Conservation (phyloP, 2,113 vertebrate genomes). For the Pogona vitticeps region DNA sequence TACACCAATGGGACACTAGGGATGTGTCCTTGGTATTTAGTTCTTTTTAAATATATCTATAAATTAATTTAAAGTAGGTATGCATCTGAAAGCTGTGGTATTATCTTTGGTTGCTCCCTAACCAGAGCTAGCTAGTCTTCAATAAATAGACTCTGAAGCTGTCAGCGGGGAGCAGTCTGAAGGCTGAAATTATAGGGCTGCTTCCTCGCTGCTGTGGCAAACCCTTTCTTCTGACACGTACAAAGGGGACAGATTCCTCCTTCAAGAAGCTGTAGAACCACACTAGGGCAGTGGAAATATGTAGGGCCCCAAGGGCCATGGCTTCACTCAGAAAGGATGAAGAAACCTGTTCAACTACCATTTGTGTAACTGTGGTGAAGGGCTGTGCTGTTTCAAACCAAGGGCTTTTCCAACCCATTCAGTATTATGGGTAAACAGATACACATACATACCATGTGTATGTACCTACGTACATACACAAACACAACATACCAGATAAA, state of each 20-base stretch:
- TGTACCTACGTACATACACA: neutral
- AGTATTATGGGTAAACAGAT: neutral
- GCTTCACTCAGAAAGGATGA: neutral
- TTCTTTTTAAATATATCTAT: too few species aligned
- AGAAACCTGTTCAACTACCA: neutral
- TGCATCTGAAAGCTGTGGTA: neutral
- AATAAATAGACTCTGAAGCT: neutral
- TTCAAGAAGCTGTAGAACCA: neutral
- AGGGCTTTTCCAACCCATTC: neutral
- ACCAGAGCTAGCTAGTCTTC: neutral
- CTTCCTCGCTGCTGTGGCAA: neutral
- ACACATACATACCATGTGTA: constrained; percentile 7
- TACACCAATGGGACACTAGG: neutral
- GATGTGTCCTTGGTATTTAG: too few species aligned
- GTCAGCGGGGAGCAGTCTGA: too few species aligned
- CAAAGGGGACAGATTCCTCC: neutral
- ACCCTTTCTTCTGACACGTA: neutral
- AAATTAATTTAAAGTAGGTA: too few species aligned
- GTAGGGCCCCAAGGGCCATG: neutral
- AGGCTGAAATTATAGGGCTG: too few species aligned
- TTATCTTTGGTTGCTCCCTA: neutral
- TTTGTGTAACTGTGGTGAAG: neutral
- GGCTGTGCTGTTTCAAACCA: neutral
- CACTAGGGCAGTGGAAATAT: neutral
- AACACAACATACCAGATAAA: constrained; percentile 86